Percentiles rank a stretch among this genome's conserved stretches.
Conservation (phyloP, 2,888 invertebrate species). For the Dynastes hyllus region DNA sequence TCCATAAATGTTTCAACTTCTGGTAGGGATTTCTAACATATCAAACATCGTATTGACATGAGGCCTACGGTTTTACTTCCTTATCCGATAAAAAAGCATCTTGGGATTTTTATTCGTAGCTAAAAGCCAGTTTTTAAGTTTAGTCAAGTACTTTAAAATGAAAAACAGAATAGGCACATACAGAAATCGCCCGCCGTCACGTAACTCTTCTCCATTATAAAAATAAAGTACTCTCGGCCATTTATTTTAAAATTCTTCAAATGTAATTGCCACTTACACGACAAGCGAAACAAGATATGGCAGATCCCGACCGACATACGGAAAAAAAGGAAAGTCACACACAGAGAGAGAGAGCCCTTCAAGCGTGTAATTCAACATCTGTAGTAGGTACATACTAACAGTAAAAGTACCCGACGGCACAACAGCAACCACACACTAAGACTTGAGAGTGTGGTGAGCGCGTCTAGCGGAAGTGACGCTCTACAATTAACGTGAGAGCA, state of each 20-base stretch:
- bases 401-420: constrained; percentile 47
- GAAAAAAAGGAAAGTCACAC: constrained; percentile 26
- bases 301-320: constrained; percentile 35
- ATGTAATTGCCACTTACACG: constrained; percentile 46
- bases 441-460: constrained; percentile 51
- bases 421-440: constrained; percentile 44
- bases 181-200: neutral
- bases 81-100: too few species aligned
- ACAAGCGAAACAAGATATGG: constrained; percentile 47
- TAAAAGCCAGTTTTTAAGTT: too few species aligned
- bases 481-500: constrained; percentile 60
- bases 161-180: neutral
- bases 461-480: constrained; percentile 59
- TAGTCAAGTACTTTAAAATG: neutral
- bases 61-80: too few species aligned
- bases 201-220: constrained; percentile 9
- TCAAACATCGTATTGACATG: too few species aligned
- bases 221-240: constrained; percentile 16
- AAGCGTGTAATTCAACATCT: constrained; percentile 50
- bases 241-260: constrained; percentile 44
- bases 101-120: too few species aligned
- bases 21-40: too few species aligned
- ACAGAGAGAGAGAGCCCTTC: constrained; percentile 24
- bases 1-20: too few species aligned
- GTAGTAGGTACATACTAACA: constrained; percentile 49